Conservation (phyloP, 2,113 vertebrate genomes). For the Panurus biarmicus region DNA sequence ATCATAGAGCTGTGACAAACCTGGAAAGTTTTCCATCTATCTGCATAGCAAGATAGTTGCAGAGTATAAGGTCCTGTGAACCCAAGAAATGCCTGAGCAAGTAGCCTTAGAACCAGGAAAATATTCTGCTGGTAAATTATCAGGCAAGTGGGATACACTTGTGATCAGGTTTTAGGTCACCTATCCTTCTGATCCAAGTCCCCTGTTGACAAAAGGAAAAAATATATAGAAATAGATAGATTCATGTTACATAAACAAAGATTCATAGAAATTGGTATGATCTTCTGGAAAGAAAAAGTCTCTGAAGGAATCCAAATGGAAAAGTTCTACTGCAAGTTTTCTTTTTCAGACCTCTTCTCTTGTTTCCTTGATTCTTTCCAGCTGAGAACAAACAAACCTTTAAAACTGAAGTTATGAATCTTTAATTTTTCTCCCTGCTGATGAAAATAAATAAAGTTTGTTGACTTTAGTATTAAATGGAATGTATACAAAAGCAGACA, state of each 20-base stretch:
- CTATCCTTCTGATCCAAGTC: not conserved
- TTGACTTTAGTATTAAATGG: not conserved
- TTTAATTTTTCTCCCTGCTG: not conserved
- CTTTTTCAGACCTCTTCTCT: slow-evolving; percentile 18
- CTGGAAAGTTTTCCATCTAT: not conserved
- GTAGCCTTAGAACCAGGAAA: not conserved
- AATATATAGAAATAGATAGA: accelerated
- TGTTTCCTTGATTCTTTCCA: not conserved
- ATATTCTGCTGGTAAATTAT: not conserved
- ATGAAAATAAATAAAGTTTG: not conserved
- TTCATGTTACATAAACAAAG: not conserved
- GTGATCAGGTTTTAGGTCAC: not conserved
- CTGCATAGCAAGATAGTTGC: not conserved
- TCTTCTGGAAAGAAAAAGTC: not conserved
- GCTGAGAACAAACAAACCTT: slow-evolving; percentile 28
- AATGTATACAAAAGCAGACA: not conserved
- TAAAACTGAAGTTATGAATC: slow-evolving; percentile 36
- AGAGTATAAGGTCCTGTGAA: not conserved
- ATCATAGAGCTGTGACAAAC: not conserved
- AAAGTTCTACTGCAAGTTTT: not conserved
- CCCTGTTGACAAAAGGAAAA: not conserved
- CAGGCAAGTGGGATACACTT: not conserved
- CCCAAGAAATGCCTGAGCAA: not conserved
- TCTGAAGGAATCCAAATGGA: not conserved
- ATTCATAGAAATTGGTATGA: not conserved